Evolutionary conservation across 2,888 invertebrate genomes (phyloP).

Genomic region (Drosophila macrospina): DNA sequence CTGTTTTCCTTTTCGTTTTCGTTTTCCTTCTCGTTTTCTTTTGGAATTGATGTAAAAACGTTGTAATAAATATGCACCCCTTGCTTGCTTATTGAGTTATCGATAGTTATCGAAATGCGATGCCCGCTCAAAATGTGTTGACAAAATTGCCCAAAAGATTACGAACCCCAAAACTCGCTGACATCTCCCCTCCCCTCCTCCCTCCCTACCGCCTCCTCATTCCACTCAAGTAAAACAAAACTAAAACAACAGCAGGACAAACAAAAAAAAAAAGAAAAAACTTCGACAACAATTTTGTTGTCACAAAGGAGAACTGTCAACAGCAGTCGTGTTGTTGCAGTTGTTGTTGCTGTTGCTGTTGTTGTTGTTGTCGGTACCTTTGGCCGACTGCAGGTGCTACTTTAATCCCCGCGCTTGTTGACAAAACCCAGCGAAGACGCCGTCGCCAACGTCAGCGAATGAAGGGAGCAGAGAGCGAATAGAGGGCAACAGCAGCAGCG

Average conservation of each 20-base stretch:
- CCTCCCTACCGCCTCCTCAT: too few species aligned
- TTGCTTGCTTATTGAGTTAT: conserved; percentile 37
- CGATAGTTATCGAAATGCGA: conserved; percentile 65
- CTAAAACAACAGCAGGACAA: conserved; percentile 14
- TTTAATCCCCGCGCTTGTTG: conserved; percentile 77
- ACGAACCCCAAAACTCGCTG: conserved; percentile 7
- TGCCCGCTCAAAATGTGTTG: conserved; percentile 67
- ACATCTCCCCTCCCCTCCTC: conserved; percentile 6
- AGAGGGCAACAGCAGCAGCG: background rate
- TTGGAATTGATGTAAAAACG: conserved; percentile 32
- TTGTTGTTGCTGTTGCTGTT: conserved; percentile 26
- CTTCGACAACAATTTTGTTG: conserved; percentile 73
- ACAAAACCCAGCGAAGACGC: conserved; percentile 46
- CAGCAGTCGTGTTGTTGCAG: conserved; percentile 40
- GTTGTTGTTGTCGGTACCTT: conserved; percentile 48
- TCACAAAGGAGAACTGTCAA: conserved; percentile 76
- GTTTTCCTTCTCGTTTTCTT: background rate
- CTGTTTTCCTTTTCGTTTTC: background rate
- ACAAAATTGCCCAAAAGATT: conserved; percentile 70
- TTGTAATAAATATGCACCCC: conserved; percentile 56
- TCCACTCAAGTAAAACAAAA: conserved; percentile 4
- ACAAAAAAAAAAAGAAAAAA: conserved; percentile 27
- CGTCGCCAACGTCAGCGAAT: conserved; percentile 8
- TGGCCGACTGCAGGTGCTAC: conserved; percentile 67
- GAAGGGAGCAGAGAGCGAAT: background rate